Conservation (phyloP, 1,140 invertebrate genomes). For the Platorchestia sp. region DNA sequence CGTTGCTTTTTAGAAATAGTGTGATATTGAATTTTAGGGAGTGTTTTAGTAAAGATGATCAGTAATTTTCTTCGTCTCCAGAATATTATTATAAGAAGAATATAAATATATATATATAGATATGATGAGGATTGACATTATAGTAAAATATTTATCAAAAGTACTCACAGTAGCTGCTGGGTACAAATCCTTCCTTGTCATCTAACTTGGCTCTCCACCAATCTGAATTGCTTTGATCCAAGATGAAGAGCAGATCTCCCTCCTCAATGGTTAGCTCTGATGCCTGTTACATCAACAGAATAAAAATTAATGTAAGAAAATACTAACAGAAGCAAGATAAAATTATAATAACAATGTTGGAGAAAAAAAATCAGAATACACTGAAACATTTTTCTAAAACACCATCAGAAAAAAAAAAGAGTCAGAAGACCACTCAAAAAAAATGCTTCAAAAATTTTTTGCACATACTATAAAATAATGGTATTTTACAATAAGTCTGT, state of each 20-base stretch:
- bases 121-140: too few species aligned
- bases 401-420: not conserved
- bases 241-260: constrained; percentile 79
- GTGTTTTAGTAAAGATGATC: too few species aligned
- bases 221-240: constrained; percentile 75
- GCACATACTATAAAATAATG: not conserved
- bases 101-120: not conserved
- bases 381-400: not conserved
- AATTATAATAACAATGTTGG: not conserved
- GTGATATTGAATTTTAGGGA: too few species aligned
- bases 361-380: too few species aligned
- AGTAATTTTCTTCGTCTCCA: too few species aligned
- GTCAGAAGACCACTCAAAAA: not conserved
- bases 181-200: constrained; percentile 77
- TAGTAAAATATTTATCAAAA: not conserved
- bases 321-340: not conserved
- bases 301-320: constrained; percentile 7
- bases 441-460: not conserved
- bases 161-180: constrained; percentile 78
- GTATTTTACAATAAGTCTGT: not conserved
- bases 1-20: too few species aligned
- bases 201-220: constrained; percentile 79
- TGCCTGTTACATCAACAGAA: constrained; percentile 67
- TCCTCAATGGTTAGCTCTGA: constrained; percentile 79
- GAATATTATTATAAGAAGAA: not conserved